Conservation (phyloP, 2,113 vertebrate species). For the Antechinus stuartii region DNA sequence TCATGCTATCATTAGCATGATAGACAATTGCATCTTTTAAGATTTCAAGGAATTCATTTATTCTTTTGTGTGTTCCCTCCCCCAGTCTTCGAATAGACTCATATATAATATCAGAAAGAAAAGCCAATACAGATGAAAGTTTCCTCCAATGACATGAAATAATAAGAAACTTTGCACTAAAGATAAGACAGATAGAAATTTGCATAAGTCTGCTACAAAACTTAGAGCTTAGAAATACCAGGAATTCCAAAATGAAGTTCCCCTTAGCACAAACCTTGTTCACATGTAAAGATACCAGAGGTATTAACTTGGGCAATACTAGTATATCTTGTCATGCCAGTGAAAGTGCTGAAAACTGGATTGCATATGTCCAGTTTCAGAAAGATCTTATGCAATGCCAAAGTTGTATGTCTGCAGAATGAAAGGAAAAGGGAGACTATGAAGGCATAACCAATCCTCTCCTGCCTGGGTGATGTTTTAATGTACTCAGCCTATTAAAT, state of each 20-base stretch:
- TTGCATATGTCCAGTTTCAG: background rate
- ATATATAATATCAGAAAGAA: slow-evolving; percentile 32
- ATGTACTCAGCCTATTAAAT: background rate
- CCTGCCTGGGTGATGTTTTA: background rate
- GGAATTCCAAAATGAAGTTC: slow-evolving; percentile 26
- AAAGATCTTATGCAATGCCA: rapidly evolving
- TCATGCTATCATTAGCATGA: background rate
- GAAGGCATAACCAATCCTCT: background rate
- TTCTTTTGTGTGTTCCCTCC: slow-evolving; percentile 19
- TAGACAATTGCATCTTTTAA: slow-evolving; percentile 39
- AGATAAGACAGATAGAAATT: background rate
- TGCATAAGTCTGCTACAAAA: background rate
- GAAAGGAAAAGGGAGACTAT: background rate
- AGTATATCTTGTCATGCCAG: background rate
- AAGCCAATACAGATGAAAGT: slow-evolving; percentile 2
- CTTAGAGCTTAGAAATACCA: background rate
- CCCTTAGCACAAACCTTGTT: slow-evolving; percentile 15
- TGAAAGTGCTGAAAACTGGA: rapidly evolving
- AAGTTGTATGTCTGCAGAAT: background rate
- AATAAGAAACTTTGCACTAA: slow-evolving; percentile 35
- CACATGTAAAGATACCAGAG: background rate
- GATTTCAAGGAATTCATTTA: slow-evolving; percentile 2
- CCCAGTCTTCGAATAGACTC: background rate
- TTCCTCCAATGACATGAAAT: slow-evolving; percentile 30
- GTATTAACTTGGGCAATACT: background rate